phyloP scores from a whole-genome alignment of 2,113 vertebrate genomes.

The Osmerus mordax region DNA sequence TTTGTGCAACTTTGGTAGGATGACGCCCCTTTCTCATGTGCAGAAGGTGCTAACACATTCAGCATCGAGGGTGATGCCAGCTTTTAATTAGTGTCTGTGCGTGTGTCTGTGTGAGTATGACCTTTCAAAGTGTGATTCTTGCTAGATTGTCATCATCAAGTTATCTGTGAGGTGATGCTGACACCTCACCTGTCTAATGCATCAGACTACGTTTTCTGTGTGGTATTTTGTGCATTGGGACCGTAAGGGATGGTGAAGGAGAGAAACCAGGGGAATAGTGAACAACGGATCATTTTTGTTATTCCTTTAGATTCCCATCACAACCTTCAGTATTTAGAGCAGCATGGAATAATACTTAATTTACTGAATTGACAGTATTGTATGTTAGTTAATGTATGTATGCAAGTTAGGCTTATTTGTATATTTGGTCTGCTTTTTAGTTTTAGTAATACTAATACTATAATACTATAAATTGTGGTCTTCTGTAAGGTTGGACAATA shows the following conservation, averaged over 20 bases:
- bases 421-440: too few relatives aligned
- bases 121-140: conserved; percentile 69
- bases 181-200: conserved; percentile 47
- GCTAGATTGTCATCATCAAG: conserved; percentile 63
- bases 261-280: neutral
- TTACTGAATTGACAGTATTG: too few relatives aligned
- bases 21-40: conserved; percentile 58
- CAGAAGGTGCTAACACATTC: conserved; percentile 66
- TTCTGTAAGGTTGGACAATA: neutral
- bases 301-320: too few relatives aligned
- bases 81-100: conserved; percentile 66
- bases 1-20: conserved; percentile 37
- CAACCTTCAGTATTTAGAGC: too few relatives aligned
- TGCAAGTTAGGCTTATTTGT: too few relatives aligned
- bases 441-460: too few relatives aligned
- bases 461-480: too few relatives aligned
- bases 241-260: too few relatives aligned
- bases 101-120: conserved; percentile 48
- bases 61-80: conserved; percentile 60
- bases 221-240: conserved; percentile 22
- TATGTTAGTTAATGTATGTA: too few relatives aligned
- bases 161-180: conserved; percentile 61
- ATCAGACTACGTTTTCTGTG: conserved; percentile 27
- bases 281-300: neutral
- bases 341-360: too few relatives aligned